A percentile compares a stretch with the other conserved stretches of the same genome.
Evolutionary conservation across 2,888 invertebrate species (phyloP).

Genomic region (Notocelia uddmanniana): DNA sequence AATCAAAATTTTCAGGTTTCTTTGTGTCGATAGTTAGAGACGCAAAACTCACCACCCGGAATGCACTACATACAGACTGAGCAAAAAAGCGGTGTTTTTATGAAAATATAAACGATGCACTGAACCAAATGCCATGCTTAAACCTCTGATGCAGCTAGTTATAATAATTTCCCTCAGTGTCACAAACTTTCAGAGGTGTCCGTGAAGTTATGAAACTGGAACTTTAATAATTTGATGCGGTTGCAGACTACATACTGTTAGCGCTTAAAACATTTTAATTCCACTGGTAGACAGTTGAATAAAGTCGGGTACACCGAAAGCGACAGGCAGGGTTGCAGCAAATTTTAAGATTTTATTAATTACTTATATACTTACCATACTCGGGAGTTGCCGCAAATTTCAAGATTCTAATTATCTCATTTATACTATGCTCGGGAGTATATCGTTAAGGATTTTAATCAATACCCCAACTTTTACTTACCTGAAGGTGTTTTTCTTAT

Average conservation of each 20-base stretch:
- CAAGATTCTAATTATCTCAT: too few relatives aligned
- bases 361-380: too few relatives aligned
- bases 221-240: constrained; percentile 35
- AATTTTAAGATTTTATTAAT: too few relatives aligned
- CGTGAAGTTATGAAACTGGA: constrained; percentile 15
- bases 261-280: constrained; percentile 40
- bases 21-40: too few relatives aligned
- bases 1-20: too few relatives aligned
- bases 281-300: constrained; percentile 39
- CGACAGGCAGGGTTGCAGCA: constrained; percentile 24
- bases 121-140: background rate
- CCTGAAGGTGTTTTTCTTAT: too few relatives aligned
- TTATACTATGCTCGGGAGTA: too few relatives aligned
- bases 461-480: too few relatives aligned
- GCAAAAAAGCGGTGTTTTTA: background rate
- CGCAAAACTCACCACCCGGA: too few relatives aligned
- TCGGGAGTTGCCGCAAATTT: too few relatives aligned
- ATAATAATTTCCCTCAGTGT: constrained; percentile 5
- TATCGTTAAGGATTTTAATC: too few relatives aligned
- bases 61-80: too few relatives aligned
- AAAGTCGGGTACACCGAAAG: constrained; percentile 27
- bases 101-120: background rate
- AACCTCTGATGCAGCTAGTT: background rate
- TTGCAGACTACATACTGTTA: constrained; percentile 34
- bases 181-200: constrained; percentile 29